phyloP scores from a whole-genome alignment of 2,888 invertebrate genomes.

The Neoitamus cyanurus region DNA sequence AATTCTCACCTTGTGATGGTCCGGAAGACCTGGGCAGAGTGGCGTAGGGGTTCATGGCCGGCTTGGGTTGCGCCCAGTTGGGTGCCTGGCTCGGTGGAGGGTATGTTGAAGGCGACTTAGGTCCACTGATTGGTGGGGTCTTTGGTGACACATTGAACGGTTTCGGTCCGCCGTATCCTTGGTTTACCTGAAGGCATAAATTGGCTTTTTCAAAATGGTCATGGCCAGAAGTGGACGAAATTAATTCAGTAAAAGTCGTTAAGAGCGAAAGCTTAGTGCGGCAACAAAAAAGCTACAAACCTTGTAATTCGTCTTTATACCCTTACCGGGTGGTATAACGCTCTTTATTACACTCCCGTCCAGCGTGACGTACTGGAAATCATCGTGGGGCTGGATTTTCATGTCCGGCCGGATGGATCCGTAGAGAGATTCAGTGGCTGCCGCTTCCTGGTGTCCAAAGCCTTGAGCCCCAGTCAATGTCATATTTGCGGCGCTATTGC shows the following conservation, averaged over 20 bases:
- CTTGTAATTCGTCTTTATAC: conserved; percentile 55
- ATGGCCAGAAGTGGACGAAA: not conserved
- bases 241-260: not conserved
- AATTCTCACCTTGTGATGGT: conserved; percentile 64
- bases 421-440: conserved; percentile 53
- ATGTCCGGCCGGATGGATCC: conserved; percentile 52
- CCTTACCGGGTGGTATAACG: conserved; percentile 66
- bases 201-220: not conserved
- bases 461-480: conserved; percentile 27
- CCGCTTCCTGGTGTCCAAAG: conserved; percentile 32
- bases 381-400: conserved; percentile 57
- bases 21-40: conserved; percentile 63
- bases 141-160: conserved; percentile 60
- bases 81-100: conserved; percentile 57
- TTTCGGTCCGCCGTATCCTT: conserved; percentile 59
- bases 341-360: conserved; percentile 66
- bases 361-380: conserved; percentile 65
- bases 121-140: conserved; percentile 53
- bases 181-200: conserved; percentile 15
- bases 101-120: conserved; percentile 58
- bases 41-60: conserved; percentile 62
- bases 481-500: conserved; percentile 29
- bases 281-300: conserved; percentile 45
- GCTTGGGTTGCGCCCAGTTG: conserved; percentile 51
- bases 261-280: not conserved